Base-by-base conservation (phyloP, 2,888 invertebrate genomes). In the Drosophila kuntzei region DNA sequence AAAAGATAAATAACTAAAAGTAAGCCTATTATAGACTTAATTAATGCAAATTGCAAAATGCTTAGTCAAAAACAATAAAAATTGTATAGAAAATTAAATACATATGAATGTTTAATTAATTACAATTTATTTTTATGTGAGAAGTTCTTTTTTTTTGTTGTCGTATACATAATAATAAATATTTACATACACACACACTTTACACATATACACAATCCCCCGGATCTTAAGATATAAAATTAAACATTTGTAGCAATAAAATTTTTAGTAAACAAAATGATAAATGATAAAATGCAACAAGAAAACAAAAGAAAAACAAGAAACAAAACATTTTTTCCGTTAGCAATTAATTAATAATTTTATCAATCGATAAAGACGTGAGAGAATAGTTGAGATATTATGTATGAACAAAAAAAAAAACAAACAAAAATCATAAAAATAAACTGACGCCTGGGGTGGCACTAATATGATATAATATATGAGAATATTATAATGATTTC, bases 21-120 rank as follows among this genome's bases (percentile, higher is more conserved):
- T 87, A 82, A 86, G 83, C 87, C 80, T 88, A 83, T 84, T 84
- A 87, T 87, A 85, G 87, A 87, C 73, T 87, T 89, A 84, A 84
- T 84, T 88, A 84, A 84, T 77, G 79, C 80, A 87, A 85, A 77
- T 79, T 78, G 83, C 79, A 82, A 73, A 80, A 82, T 88, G 80
- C 88, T 88, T 83, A 83, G 83, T 83, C 83, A 88, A 83, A 83
- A 78, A 76, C 75, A 69, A 76, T 74, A 74, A 76, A 86, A 80
- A 78, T 83, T 83, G 83, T 83, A 88, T 83, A 83, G 83, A 86
- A 86, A 83, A 83, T 83, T 88, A 77, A 77, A 70, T 78, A 76
- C 80, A 73, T 73, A 81, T 66, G 54, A 87, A 82, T 82, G 68
- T 87, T 87, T 81, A 81, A 87, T 81, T 87, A 87, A 79, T 87